Conservation (phyloP, 2,797 vertebrate species). For the Coregonus sp. region DNA sequence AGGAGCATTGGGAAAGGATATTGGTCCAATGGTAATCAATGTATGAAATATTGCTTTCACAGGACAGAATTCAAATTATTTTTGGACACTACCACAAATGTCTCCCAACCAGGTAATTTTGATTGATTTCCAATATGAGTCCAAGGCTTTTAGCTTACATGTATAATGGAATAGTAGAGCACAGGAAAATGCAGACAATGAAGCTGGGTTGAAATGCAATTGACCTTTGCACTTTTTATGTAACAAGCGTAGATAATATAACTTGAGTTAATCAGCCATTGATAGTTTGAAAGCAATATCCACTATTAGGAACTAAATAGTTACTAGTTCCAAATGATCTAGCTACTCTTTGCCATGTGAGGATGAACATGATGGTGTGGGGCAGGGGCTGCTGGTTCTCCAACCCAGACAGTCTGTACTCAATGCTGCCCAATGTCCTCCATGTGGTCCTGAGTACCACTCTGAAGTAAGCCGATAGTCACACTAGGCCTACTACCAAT, state of each 20-base stretch:
- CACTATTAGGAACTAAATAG: too few species aligned
- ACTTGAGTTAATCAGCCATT: too few species aligned
- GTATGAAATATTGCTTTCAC: slow-evolving; percentile 31
- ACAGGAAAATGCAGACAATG: too few species aligned
- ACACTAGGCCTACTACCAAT: neutral
- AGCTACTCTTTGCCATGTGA: slow-evolving; percentile 62
- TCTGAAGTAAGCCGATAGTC: slow-evolving; percentile 53
- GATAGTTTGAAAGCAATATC: too few species aligned
- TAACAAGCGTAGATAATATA: too few species aligned
- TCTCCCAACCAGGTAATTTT: slow-evolving; percentile 73
- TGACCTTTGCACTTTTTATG: too few species aligned
- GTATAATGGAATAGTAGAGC: too few species aligned
- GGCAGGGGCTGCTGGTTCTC: neutral
- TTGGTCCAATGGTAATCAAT: neutral
- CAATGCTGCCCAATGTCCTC: slow-evolving; percentile 69
- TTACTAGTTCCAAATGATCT: too few species aligned
- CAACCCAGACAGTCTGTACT: slow-evolving; percentile 37
- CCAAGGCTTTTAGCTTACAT: too few species aligned
- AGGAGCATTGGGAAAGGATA: neutral
- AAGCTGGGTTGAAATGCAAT: too few species aligned
- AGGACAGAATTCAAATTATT: slow-evolving; percentile 80
- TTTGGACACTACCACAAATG: slow-evolving; percentile 64
- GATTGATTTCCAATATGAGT: too few species aligned
- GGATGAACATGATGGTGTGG: slow-evolving; percentile 27
- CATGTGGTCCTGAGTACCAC: slow-evolving; percentile 74